Percentiles rank a stretch among this genome's conserved stretches.
Conservation (phyloP, 2,113 vertebrate species). For the Mormyrus lacerda region DNA sequence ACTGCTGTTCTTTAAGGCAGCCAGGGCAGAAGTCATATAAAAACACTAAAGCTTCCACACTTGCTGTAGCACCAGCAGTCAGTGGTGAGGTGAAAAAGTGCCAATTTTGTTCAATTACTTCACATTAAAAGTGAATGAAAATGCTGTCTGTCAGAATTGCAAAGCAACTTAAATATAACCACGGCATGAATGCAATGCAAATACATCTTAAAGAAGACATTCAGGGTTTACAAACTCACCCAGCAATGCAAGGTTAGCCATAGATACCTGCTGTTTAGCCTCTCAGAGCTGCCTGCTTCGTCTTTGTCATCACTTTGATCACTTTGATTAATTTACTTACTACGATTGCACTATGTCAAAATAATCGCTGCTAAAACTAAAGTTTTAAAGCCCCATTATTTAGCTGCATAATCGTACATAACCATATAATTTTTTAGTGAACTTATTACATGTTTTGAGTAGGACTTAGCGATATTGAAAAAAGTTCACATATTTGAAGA, state of each 20-base stretch:
- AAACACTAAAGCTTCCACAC: not conserved
- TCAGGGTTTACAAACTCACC: not conserved
- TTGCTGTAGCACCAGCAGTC: not conserved
- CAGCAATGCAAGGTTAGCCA: not conserved
- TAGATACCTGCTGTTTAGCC: not conserved
- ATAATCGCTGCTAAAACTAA: not conserved
- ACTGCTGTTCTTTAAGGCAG: slow-evolving; percentile 15
- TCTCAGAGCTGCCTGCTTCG: not conserved
- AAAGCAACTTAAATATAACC: not conserved
- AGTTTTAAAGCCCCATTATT: not conserved
- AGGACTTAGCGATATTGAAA: not conserved
- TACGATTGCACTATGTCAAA: not conserved
- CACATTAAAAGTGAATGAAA: not conserved
- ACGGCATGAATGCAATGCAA: not conserved
- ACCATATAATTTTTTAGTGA: too few species aligned
- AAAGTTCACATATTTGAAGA: not conserved
- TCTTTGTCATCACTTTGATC: not conserved
- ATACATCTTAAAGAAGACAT: not conserved
- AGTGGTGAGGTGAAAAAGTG: not conserved
- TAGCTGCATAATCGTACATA: not conserved
- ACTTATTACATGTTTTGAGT: not conserved
- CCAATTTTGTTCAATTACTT: not conserved
- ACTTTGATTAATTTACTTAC: not conserved
- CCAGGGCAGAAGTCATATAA: not conserved
- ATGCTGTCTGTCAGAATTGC: not conserved